phyloP scores from a whole-genome alignment of 2,888 invertebrate species.

The Timema podura region DNA sequence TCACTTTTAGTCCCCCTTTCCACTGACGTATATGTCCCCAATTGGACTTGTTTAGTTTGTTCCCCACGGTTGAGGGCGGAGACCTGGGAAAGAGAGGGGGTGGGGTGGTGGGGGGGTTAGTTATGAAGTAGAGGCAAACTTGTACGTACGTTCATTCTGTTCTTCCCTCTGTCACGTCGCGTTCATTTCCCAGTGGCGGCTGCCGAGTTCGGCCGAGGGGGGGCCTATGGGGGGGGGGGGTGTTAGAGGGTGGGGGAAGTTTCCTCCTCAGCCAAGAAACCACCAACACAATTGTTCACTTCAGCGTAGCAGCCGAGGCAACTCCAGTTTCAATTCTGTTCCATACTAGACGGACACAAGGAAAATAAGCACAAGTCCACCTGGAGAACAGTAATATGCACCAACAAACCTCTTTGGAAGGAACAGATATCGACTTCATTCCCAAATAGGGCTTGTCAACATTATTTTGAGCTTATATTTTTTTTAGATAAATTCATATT shows the following conservation, averaged over 20 bases:
- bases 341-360: constrained; percentile 11
- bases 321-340: background rate
- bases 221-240: constrained; percentile 13
- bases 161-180: background rate
- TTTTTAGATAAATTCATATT: too few relatives aligned
- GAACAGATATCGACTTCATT: too few relatives aligned
- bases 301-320: constrained; percentile 2
- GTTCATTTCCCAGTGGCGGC: background rate
- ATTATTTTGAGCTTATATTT: too few relatives aligned
- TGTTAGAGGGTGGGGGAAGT: background rate
- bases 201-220: background rate
- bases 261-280: constrained; percentile 10
- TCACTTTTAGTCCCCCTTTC: too few relatives aligned
- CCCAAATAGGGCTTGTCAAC: too few relatives aligned
- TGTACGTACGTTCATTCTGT: background rate
- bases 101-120: background rate
- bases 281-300: constrained; percentile 17
- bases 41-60: too few relatives aligned
- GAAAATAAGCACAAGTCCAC: too few relatives aligned
- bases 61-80: too few relatives aligned
- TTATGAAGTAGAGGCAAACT: constrained; percentile 17
- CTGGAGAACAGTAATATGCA: too few relatives aligned
- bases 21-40: too few relatives aligned
- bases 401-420: too few relatives aligned
- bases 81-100: background rate